These are phyloP conservation scores for Agonum fuliginosum DNA, from an alignment of 2,888 invertebrate species.

Conservation along the genomic window DNA sequence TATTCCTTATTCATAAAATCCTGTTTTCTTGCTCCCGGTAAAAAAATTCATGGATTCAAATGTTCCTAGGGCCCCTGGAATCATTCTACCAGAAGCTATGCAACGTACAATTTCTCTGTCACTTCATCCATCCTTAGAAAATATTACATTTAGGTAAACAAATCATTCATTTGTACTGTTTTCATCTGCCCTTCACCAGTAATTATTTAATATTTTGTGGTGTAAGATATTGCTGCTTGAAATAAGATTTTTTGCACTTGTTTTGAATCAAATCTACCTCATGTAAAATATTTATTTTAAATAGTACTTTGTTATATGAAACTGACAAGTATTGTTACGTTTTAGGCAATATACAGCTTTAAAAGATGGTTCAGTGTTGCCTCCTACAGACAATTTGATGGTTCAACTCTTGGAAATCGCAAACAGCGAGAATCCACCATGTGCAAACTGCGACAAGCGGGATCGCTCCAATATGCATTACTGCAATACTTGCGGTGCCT, in stretches of 20 bases:
- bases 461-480: conserved; percentile 83
- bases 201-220: conserved; percentile 18
- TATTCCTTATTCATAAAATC: not conserved
- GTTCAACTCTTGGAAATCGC: conserved; percentile 82
- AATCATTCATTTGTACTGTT: conserved; percentile 22
- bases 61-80: conserved; percentile 44
- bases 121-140: conserved; percentile 57
- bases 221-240: conserved; percentile 6
- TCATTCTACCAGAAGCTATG: conserved; percentile 48
- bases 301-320: conserved; percentile 1
- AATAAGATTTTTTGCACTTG: not conserved
- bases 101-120: conserved; percentile 51
- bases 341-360: conserved; percentile 77
- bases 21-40: not conserved
- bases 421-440: conserved; percentile 82
- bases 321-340: conserved; percentile 5
- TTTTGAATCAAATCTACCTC: too few relatives aligned
- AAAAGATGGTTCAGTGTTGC: conserved; percentile 78
- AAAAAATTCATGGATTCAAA: conserved; percentile 16
- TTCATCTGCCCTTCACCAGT: conserved; percentile 4
- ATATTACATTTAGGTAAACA: conserved; percentile 56
- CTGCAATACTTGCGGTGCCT: conserved; percentile 84
- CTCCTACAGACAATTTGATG: conserved; percentile 80
- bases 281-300: too few relatives aligned
- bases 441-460: conserved; percentile 86